phyloP scores from a whole-genome alignment of 2,888 invertebrate genomes.

The Sarcophaga carnaria region DNA sequence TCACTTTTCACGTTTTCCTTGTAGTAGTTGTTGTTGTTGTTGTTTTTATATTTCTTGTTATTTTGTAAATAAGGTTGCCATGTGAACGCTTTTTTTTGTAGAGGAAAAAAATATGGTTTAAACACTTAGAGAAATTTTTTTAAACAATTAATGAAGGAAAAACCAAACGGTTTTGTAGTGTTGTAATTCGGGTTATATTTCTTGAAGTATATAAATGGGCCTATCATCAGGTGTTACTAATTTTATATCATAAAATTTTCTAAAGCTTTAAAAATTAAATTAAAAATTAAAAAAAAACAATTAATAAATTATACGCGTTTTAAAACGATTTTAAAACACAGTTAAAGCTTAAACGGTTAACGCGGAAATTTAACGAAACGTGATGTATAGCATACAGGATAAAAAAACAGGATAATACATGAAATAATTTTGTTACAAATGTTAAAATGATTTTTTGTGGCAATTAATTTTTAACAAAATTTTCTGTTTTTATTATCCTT shows the following conservation, averaged over 20 bases:
- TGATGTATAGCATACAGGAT: too few species aligned
- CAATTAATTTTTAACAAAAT: not conserved
- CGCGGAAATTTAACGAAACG: too few species aligned
- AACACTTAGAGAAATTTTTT: not conserved
- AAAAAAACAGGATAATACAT: too few species aligned
- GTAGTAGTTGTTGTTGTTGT: not conserved
- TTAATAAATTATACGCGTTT: too few species aligned
- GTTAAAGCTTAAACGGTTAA: too few species aligned
- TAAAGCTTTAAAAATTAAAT: too few species aligned
- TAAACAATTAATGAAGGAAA: not conserved
- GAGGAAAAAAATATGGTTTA: not conserved
- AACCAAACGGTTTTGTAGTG: too few species aligned
- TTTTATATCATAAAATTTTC: too few species aligned
- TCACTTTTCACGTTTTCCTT: not conserved
- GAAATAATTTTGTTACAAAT: not conserved
- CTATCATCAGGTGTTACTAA: conserved; percentile 56
- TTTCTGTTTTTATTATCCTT: conserved; percentile 17
- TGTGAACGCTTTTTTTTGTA: conserved; percentile 51
- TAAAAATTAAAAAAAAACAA: too few species aligned
- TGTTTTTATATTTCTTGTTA: conserved; percentile 29
- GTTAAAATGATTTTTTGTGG: not conserved
- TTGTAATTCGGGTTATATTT: not conserved
- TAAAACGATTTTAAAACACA: too few species aligned
- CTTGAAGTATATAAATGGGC: not conserved
- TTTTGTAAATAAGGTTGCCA: conserved; percentile 67